These are phyloP conservation scores for Falco peregrinus DNA, from an alignment of 2,797 vertebrate genomes.

Conservation along the genomic window DNA sequence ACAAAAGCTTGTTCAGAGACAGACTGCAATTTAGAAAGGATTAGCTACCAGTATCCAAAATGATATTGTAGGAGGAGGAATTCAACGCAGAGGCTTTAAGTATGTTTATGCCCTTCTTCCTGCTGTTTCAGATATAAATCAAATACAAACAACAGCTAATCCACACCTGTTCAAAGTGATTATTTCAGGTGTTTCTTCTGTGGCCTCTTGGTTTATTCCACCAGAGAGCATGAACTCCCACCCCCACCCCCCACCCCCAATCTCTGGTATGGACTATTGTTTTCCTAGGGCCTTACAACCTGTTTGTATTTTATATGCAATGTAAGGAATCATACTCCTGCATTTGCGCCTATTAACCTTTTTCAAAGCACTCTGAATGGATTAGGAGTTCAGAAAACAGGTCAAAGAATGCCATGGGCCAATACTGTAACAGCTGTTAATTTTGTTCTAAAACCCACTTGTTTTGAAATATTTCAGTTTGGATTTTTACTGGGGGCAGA, in stretches of 20 bases:
- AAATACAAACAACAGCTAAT: background rate
- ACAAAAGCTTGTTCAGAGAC: background rate
- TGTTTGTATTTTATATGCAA: background rate
- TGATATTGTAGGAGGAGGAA: background rate
- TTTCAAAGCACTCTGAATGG: background rate
- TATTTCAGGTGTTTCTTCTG: background rate
- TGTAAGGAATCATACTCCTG: background rate
- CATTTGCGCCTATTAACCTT: background rate
- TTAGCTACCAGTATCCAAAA: background rate
- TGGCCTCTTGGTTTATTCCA: background rate
- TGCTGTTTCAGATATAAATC: background rate
- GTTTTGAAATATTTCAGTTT: background rate
- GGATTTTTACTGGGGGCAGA: background rate
- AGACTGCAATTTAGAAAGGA: background rate
- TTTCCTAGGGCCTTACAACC: background rate
- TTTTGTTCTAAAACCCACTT: conserved; percentile 10
- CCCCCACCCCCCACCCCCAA: too few relatives aligned
- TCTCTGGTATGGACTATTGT: background rate
- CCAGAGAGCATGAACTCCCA: background rate
- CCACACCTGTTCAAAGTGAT: background rate
- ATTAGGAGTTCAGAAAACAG: background rate
- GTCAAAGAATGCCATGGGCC: background rate
- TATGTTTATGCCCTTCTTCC: background rate
- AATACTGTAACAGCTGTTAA: background rate
- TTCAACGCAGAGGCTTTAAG: background rate